Conservation (phyloP, 2,888 invertebrate genomes). For the Eumacrocentrus americanus region DNA sequence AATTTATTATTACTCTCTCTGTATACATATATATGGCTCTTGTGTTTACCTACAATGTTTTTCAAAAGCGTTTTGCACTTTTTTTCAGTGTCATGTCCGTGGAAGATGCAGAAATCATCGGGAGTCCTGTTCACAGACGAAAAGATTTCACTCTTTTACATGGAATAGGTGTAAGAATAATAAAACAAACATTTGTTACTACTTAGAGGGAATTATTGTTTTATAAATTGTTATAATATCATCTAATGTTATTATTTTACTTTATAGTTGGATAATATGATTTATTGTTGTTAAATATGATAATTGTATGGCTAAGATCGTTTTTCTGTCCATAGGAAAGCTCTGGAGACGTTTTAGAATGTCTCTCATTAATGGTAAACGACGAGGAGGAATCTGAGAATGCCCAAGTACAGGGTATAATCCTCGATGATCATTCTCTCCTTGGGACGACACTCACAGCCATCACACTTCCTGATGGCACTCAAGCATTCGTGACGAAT, state of each 20-base stretch:
- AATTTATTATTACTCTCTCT: background rate
- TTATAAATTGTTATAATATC: no score
- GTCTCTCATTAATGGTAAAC: conserved; percentile 51
- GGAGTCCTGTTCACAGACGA: conserved; percentile 39
- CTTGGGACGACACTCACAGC: conserved; percentile 53
- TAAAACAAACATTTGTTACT: conserved; percentile 2
- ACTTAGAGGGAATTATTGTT: no score
- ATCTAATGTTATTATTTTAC: no score
- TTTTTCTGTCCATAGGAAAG: conserved; percentile 39
- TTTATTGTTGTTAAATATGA: no score
- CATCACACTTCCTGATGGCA: conserved; percentile 57
- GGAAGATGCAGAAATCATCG: conserved; percentile 45
- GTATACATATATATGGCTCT: no score
- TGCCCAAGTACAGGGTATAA: conserved; percentile 44
- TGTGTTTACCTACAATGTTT: no score
- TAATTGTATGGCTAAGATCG: background rate
- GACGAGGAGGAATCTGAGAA: conserved; percentile 44
- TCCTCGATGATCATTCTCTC: conserved; percentile 49
- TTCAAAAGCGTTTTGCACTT: background rate
- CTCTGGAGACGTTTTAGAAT: conserved; percentile 48
- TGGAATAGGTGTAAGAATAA: conserved; percentile 44
- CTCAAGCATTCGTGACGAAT: conserved; percentile 55
- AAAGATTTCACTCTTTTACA: conserved; percentile 46
- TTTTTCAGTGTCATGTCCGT: conserved; percentile 44
- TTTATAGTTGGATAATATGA: no score